Percentiles rank a stretch among this genome's conserved stretches.
Evolutionary conservation across 1,140 invertebrate genomes (phyloP).

Genomic region (Pemphigus obesinymphae): DNA sequence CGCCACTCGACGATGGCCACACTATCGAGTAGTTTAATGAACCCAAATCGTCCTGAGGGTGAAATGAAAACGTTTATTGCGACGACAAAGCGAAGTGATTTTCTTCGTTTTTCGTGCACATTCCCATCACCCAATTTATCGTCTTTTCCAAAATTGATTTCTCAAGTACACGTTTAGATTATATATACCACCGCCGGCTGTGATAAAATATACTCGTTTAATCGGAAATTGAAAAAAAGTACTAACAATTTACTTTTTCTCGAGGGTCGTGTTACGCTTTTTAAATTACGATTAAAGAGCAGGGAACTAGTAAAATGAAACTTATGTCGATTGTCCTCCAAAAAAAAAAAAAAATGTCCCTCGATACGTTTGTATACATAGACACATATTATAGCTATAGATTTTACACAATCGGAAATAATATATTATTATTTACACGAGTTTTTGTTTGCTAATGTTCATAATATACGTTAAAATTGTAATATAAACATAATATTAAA

Average conservation of each 20-base stretch:
- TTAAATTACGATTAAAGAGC: not conserved
- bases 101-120: not conserved
- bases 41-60: not conserved
- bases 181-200: not conserved
- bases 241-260: not conserved
- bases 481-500: no score
- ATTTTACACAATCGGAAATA: no score
- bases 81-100: not conserved
- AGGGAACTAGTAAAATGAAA: not conserved
- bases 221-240: not conserved
- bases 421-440: no score
- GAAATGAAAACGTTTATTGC: conserved; percentile 13
- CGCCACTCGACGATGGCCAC: not conserved
- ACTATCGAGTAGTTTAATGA: conserved; percentile 1
- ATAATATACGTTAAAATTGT: no score
- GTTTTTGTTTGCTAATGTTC: no score
- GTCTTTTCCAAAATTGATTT: not conserved
- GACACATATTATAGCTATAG: no score
- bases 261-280: not conserved
- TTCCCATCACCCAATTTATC: not conserved
- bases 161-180: not conserved
- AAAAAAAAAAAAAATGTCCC: no score
- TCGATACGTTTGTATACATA: no score
- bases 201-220: not conserved
- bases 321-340: not conserved